Evolutionary conservation across 1,140 invertebrate genomes (phyloP), one percentile per base, ranked within the genome.

Genomic region (Drosophila pachea): DNA sequence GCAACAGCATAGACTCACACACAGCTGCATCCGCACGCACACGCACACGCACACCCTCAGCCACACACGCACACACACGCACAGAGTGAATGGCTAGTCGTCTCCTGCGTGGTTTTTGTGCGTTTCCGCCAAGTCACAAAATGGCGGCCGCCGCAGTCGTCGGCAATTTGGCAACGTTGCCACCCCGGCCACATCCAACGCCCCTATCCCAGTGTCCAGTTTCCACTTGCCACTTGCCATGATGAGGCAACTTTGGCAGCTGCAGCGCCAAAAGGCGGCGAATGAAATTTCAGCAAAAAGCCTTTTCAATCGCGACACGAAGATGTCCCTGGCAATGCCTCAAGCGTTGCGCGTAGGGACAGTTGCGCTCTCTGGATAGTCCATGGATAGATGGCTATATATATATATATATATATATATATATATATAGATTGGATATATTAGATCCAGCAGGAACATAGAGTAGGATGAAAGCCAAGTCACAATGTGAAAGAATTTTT

Each of bases 61-160:
- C n/a, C n/a, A 14, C 16, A 12, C 53, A 60, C 22, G 42, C 16
- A 9, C 32, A 36, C 22, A 5, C 4, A 42, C 5, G 38, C 38
- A 42, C 38, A n/a, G 16, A 7, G 6, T 14, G 49, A n/a, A n/a
- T n/a, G 40, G 16, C 16, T 50, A 11, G 50, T 45, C 54, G 35
- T 35, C 49, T 55, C 48, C 45, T 61, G 43, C 52, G 31, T 62
- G 53, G 50, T 58, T 31, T 65, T 69, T 76, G 73, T 68, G 73
- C 59, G 60, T 61, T 86, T 86, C 81, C 81, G 81, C 76, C 81
- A 86, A 81, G 81, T 86, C 81, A 75, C 82, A 84, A 84, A 86
- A 84, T 84, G 81, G 81, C 81, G 81, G 69, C 79, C 54, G 61
- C 55, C 22, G 49, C 50, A 54, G 54, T 72, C 56, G 53, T 64